Base-by-base conservation (phyloP, 2,113 vertebrate genomes). In the Cynoglossus semilaevis region DNA sequence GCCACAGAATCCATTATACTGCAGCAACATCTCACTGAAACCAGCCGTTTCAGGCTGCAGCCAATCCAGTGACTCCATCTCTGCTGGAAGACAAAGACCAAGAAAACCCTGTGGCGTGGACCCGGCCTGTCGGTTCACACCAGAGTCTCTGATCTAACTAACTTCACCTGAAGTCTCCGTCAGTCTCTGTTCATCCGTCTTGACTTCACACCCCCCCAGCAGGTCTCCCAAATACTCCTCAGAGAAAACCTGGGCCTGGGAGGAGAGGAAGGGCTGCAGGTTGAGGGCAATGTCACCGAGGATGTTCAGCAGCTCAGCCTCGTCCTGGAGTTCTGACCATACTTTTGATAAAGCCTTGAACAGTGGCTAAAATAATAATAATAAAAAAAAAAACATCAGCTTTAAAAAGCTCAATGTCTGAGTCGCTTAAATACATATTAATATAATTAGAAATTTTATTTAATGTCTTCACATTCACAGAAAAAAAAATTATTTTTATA, bases 1-100 rank as follows among this genome's bases (percentile, higher is more conserved):
- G 36, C 91, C 92, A 91, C 96, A 98, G 74, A 93, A 89, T 45
- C 94, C 91, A 17, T 85, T 91, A 67, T 92, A 98, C 72, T 99
- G 93, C 59, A 97, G 81, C 5, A 81, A 44, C 43, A 96, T 73
- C 15, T 90, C 76, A 16, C 87, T 83, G 71, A 92, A 91, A 71
- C 87, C 69, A 9, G 82, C 83, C 17, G 81, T 91, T 79, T 94
- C 93, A 79, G 93, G 93, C 54, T 94, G 91, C 76, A 95, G 77
- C 95, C 97, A 99, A 10, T 97, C 92, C 13, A 83, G 84, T 17
- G 75, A 73, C 43, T 75, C 70, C 64, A 92, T 90, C 78, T 94
- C 87, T 9, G 37, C 61, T 49, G 70, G 69, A 64, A 74, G 41
- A 53, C 40, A 55, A 37, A 64, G 14, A 19, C 15, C 2, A 58